Conservation (phyloP, 2,797 vertebrate genomes). For the Alexandromys oeconomus region DNA sequence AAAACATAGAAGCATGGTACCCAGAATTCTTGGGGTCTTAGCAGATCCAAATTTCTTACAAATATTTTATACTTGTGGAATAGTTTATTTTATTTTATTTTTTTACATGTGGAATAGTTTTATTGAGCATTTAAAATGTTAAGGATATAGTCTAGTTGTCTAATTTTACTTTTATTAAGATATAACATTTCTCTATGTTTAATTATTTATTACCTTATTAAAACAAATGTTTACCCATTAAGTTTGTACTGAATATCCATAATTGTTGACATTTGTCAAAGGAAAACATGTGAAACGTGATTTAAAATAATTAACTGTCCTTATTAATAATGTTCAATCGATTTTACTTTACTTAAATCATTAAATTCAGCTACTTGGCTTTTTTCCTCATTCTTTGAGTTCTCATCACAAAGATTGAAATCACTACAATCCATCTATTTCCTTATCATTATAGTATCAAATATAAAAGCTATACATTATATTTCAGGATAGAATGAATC, state of each 20-base stretch:
- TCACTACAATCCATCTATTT: neutral
- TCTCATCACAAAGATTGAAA: neutral
- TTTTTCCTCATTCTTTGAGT: neutral
- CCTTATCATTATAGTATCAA: constrained; percentile 18
- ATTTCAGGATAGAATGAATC: constrained; percentile 30
- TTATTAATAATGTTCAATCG: neutral
- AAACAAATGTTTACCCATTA: neutral
- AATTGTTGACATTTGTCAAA: constrained; percentile 26
- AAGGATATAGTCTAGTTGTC: neutral
- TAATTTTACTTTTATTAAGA: neutral
- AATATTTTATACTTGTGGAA: neutral
- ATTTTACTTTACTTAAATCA: constrained; percentile 38
- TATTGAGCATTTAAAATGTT: constrained; percentile 14
- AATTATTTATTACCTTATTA: neutral
- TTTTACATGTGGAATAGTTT: neutral
- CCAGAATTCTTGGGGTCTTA: neutral
- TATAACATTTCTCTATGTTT: neutral
- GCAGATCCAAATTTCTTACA: neutral
- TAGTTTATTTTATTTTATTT: neutral
- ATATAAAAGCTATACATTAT: neutral
- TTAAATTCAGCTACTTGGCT: neutral
- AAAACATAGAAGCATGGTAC: neutral
- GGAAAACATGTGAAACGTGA: neutral
- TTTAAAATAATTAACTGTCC: neutral
- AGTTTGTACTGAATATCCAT: neutral